Conservation (phyloP, 2,888 invertebrate species). For the Calliphora vomitoria region DNA sequence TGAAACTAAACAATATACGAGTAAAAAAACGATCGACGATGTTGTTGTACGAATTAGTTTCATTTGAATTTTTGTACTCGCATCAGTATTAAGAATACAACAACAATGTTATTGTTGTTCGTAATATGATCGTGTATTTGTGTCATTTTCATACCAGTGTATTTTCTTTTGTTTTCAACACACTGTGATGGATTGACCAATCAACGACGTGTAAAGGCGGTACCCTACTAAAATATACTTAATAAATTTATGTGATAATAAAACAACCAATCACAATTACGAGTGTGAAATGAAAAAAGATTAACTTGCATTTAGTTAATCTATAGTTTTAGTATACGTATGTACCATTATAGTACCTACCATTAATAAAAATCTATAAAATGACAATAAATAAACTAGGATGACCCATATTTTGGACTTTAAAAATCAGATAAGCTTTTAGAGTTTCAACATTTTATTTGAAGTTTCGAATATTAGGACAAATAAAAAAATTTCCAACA, state of each 20-base stretch:
- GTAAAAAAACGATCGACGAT: constrained; percentile 42
- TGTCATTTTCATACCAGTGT: not conserved
- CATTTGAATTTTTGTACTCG: not conserved
- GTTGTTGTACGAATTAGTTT: constrained; percentile 42
- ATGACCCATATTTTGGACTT: too few species aligned
- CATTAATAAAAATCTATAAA: not conserved
- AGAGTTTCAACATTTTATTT: too few species aligned
- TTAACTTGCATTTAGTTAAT: constrained; percentile 5
- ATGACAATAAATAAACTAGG: not conserved
- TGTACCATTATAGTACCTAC: too few species aligned
- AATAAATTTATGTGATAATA: constrained; percentile 50
- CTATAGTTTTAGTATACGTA: not conserved
- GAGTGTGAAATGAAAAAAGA: not conserved
- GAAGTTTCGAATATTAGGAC: too few species aligned
- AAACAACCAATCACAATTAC: constrained; percentile 59
- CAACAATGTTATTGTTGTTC: constrained; percentile 22
- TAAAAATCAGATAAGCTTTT: too few species aligned
- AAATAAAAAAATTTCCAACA: too few species aligned
- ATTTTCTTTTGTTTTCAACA: constrained; percentile 63
- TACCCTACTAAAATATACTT: constrained; percentile 51
- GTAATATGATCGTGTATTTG: constrained; percentile 30
- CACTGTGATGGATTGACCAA: constrained; percentile 56
- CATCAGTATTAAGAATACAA: not conserved
- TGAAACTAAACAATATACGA: constrained; percentile 19
- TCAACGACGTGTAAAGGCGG: constrained; percentile 66